These are phyloP conservation scores for Melitaea cinxia DNA, from an alignment of 1,140 invertebrate genomes.

Conservation along the genomic window DNA sequence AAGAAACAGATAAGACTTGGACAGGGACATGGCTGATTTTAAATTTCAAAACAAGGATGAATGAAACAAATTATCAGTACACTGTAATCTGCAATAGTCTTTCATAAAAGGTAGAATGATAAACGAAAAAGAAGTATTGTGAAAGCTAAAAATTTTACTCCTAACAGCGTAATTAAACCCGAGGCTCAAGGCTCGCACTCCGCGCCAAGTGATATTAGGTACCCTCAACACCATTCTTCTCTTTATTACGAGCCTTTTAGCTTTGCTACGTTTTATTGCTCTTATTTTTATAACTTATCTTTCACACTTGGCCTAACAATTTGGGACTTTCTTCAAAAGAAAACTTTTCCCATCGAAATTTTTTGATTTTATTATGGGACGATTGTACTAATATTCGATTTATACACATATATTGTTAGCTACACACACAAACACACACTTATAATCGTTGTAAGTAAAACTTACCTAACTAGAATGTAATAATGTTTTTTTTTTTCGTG, in stretches of 20 bases:
- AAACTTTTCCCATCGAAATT: background rate
- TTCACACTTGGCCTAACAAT: conserved; percentile 14
- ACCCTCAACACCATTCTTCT: conserved; percentile 45
- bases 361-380: background rate
- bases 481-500: no score
- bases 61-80: background rate
- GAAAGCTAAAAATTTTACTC: background rate
- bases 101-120: conserved; percentile 14
- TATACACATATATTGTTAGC: no score
- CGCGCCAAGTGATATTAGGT: conserved; percentile 50
- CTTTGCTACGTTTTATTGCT: conserved; percentile 39
- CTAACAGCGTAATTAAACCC: conserved; percentile 36
- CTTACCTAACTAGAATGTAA: no score
- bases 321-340: conserved; percentile 1
- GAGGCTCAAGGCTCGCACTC: conserved; percentile 29
- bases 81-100: background rate
- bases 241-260: conserved; percentile 47
- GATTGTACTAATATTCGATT: no score
- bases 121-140: conserved; percentile 25
- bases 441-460: no score
- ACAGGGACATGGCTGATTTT: background rate
- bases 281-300: conserved; percentile 37
- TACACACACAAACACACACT: no score
- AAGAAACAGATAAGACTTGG: background rate
- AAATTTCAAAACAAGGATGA: background rate